Evolutionary conservation across 2,888 invertebrate species (phyloP).

Genomic region (Nomada goodeniana): DNA sequence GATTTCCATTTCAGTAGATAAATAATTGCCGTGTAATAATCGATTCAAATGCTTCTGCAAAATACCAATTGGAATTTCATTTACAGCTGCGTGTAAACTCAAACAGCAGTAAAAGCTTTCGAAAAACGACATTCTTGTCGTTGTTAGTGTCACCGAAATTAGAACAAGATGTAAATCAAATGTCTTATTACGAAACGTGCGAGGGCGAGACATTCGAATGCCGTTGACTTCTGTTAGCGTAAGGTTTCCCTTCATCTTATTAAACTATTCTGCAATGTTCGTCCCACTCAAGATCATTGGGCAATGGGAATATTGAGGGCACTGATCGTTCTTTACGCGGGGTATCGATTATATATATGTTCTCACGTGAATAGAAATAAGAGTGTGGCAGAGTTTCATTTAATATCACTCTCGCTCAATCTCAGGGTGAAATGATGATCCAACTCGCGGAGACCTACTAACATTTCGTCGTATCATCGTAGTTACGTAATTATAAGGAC

Average conservation of each 20-base stretch:
- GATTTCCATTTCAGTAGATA: too few species aligned
- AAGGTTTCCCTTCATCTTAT: constrained; percentile 30
- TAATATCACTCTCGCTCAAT: constrained; percentile 59
- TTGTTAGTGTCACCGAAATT: too few species aligned
- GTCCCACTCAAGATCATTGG: constrained; percentile 37
- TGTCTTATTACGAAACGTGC: constrained; percentile 34
- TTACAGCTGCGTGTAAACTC: too few species aligned
- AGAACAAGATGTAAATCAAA: neutral
- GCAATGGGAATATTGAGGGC: constrained; percentile 51
- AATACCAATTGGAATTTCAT: too few species aligned
- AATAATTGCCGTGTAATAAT: too few species aligned
- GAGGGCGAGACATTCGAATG: constrained; percentile 36
- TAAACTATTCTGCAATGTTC: constrained; percentile 53
- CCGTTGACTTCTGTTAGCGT: constrained; percentile 11
- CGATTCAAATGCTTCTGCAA: too few species aligned
- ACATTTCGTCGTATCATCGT: constrained; percentile 64
- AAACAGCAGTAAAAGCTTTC: too few species aligned
- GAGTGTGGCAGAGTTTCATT: constrained; percentile 46
- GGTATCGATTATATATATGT: constrained; percentile 48
- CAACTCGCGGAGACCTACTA: constrained; percentile 58
- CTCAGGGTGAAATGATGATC: constrained; percentile 46
- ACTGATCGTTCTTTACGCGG: constrained; percentile 37
- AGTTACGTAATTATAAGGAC: constrained; percentile 50
- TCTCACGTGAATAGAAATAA: constrained; percentile 56
- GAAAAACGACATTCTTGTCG: too few species aligned